Base-by-base conservation (phyloP, 1,140 invertebrate genomes). In the Penaeus japonicus region DNA sequence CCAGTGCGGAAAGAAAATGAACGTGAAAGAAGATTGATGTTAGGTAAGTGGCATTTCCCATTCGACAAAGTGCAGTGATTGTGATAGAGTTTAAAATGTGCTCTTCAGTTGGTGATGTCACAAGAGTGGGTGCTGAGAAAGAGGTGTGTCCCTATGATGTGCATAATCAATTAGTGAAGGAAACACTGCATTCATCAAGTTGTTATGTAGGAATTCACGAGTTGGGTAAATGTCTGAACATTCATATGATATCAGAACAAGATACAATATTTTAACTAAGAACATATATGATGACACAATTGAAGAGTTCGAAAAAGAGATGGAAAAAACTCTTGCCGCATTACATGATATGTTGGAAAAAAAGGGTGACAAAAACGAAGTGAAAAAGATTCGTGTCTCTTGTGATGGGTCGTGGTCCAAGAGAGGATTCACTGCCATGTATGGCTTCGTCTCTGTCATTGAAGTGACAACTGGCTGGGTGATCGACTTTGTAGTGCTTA, bases 361-460 rank as follows among this genome's bases (percentile, higher is more conserved):
- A 10, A 4, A 3, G 12, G 82, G 35, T 65, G 62, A 39, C 47
- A 65, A 65, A 22, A 39, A 82, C 55, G 53, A 82, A 82, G 80
- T 82, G 27, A 82, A 82, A 57, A 20, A 82, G 12, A 27, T 65
- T 30, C 0, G 4, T 65, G 82, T 84, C 5, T 70, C 47, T 54
- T 84, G 82, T 84, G 82, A 84, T 84, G 82, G 82, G 22, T 5
- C 4, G 17, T 54, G 82, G 82, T 84, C 82, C 10, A 84, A 84
- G 24, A 24, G 57, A 4, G 17, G 82, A 32, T 84, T 70, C 35
- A 84, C 57, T 30, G 24, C 57, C 59, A 65, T 84, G 55, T 84
- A 70, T 84, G 82, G 62, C 62, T 84, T 84, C 27, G 82, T 84
- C 24, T 70, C 82, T 27, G 82, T 84, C 1, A 82, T 57, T 54